Evolutionary conservation across 2,797 vertebrate species (phyloP).

Genomic region (Ptychobarbus kaznakovi): DNA sequence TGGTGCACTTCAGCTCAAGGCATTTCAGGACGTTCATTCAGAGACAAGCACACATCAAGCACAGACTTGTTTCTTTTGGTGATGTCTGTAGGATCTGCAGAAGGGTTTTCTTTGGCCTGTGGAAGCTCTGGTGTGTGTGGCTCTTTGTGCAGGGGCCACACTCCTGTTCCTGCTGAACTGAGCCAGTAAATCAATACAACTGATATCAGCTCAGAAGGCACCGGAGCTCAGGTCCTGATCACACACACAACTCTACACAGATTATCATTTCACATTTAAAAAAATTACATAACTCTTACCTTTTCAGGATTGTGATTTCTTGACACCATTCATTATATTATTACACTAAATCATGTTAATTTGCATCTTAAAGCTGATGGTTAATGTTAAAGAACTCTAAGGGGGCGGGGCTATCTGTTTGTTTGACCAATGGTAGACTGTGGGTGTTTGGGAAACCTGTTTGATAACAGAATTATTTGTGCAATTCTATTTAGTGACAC

Average conservation of each 20-base stretch:
- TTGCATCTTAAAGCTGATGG: background rate
- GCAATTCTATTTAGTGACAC: background rate
- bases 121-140: background rate
- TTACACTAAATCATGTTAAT: conserved; percentile 1
- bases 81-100: background rate
- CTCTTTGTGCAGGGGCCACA: conserved; percentile 78
- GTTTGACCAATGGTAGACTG: too few relatives aligned
- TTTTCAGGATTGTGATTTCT: background rate
- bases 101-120: background rate
- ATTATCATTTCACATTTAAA: background rate
- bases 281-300: background rate
- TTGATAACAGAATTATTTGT: background rate
- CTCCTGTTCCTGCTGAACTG: conserved; percentile 99
- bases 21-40: background rate
- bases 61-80: background rate
- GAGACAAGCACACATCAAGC: background rate
- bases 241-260: background rate
- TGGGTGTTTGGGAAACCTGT: background rate
- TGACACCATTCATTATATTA: background rate
- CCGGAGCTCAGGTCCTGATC: conserved; percentile 82
- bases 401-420: background rate
- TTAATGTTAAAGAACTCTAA: background rate
- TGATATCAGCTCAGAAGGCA: conserved; percentile 99
- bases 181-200: conserved; percentile 96
- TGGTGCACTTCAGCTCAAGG: background rate